Conservation (phyloP, 35 echinoderm and acorn worm genomes). For the Apostichopus parvimensis region DNA sequence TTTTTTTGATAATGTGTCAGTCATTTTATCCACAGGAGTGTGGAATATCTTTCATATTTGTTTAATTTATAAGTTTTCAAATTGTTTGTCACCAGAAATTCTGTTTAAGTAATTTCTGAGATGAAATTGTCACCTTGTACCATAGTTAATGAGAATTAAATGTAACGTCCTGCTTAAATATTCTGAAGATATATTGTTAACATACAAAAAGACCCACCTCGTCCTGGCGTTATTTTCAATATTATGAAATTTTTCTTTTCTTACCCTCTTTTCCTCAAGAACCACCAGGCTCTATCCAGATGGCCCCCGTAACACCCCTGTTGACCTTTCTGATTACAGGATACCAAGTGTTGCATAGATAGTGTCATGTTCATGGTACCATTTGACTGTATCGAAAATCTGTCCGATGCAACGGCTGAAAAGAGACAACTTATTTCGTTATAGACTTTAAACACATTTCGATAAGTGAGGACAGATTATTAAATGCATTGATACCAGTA, state of each 20-base stretch:
- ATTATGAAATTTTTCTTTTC: not conserved
- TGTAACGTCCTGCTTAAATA: too few species aligned
- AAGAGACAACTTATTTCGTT: conserved; percentile 19
- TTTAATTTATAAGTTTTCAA: not conserved
- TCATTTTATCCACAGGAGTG: too few species aligned
- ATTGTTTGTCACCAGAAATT: not conserved
- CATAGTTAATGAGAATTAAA: not conserved
- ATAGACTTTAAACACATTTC: too few species aligned
- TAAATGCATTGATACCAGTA: too few species aligned
- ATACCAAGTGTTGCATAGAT: conserved; percentile 87
- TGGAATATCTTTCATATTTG: too few species aligned
- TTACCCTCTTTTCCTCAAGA: conserved; percentile 89
- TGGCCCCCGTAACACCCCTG: conserved; percentile 88
- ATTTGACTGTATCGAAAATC: conserved; percentile 88
- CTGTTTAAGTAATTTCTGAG: too few species aligned
- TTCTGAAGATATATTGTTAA: too few species aligned
- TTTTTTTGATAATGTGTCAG: too few species aligned
- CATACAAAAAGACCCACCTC: too few species aligned
- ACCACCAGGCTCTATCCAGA: conserved; percentile 96
- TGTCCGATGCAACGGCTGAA: conserved; percentile 88
- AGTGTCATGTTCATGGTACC: conserved; percentile 80
- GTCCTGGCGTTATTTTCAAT: too few species aligned
- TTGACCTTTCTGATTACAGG: conserved; percentile 90
- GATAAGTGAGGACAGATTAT: too few species aligned
- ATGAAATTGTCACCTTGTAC: not conserved